Evolutionary conservation across 2,113 vertebrate species (phyloP).

Genomic region (Lichenostomus cassidix): DNA sequence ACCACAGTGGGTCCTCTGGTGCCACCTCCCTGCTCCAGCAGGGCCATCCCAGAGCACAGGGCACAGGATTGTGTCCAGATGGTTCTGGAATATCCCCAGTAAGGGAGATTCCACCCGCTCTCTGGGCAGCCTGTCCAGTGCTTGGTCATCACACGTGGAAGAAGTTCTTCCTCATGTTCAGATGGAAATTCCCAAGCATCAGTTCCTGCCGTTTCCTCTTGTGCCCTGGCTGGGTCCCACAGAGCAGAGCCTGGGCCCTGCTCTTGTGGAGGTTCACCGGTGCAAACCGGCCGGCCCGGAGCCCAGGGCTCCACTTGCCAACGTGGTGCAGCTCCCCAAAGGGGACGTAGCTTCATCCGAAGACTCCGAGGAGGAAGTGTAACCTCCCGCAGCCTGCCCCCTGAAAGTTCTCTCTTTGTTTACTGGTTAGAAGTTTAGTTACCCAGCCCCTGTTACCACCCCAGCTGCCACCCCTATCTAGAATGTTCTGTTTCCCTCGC

Average conservation of each 20-base stretch:
- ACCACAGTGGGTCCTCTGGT: not conserved
- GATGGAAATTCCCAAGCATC: not conserved
- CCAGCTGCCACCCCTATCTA: no score
- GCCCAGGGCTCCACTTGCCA: no score
- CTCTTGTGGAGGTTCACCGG: no score
- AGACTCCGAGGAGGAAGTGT: no score
- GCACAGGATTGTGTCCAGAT: not conserved
- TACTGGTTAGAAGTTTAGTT: no score
- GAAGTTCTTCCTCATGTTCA: not conserved
- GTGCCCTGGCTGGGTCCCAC: not conserved
- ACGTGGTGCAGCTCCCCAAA: no score
- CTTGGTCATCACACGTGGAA: not conserved
- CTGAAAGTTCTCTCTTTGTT: no score
- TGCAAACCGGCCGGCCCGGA: no score
- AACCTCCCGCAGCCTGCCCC: no score
- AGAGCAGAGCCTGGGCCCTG: not conserved
- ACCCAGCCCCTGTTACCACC: no score
- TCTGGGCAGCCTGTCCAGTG: not conserved
- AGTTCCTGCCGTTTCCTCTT: rapidly evolving
- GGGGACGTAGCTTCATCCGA: no score
- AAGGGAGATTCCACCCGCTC: not conserved
- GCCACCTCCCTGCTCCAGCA: not conserved
- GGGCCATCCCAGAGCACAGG: not conserved
- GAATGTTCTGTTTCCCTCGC: no score
- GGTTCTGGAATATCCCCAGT: not conserved